Evolutionary conservation across 2,888 invertebrate genomes (phyloP).

Genomic region (Bellardia pandia): DNA sequence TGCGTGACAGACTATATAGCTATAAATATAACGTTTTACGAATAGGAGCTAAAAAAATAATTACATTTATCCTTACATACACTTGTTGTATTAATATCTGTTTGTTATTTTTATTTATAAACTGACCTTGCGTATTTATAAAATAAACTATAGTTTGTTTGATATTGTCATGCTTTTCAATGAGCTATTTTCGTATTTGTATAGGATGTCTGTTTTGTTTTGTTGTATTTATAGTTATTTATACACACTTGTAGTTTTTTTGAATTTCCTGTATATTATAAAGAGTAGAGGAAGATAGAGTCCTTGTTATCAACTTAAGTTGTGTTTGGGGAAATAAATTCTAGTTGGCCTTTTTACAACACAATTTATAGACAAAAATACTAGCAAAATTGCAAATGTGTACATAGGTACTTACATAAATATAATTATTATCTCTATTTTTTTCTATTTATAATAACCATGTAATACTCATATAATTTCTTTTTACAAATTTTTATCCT

Average conservation of each 20-base stretch:
- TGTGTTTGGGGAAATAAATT: neutral
- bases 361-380: neutral
- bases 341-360: neutral
- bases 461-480: constrained; percentile 4
- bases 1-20: neutral
- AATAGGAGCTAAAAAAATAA: neutral
- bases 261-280: neutral
- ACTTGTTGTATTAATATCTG: constrained; percentile 10
- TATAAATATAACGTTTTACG: neutral
- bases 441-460: constrained; percentile 38
- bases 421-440: neutral
- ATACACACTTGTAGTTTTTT: constrained; percentile 12
- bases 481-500: constrained; percentile 1
- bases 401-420: no score
- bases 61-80: neutral
- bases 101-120: constrained; percentile 16
- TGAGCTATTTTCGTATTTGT: neutral
- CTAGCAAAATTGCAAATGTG: neutral
- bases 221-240: no score
- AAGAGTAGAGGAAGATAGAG: neutral
- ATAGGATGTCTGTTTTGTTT: neutral
- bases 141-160: neutral
- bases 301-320: neutral
- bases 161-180: neutral
- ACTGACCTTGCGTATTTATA: constrained; percentile 38